phyloP scores from a whole-genome alignment of 30 jellyfish, hydroid and myxozoan species.

The Aurelia aurita region DNA sequence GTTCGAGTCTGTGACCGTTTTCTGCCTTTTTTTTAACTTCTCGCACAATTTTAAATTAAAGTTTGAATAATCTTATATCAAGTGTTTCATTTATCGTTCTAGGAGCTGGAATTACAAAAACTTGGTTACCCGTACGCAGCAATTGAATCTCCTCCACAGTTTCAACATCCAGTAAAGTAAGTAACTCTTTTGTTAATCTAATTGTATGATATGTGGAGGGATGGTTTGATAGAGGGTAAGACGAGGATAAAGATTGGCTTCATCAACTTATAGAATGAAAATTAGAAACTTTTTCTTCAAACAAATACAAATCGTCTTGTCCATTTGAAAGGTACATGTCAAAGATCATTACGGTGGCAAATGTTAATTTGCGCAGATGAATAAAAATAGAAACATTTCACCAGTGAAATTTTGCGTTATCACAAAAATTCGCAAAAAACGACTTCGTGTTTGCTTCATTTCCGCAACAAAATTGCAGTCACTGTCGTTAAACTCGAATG shows the following conservation, averaged over 20 bases:
- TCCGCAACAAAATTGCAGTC: no score
- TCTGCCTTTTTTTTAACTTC: no score
- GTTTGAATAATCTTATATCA: neutral
- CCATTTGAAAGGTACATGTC: no score
- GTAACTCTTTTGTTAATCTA: conserved; percentile 1
- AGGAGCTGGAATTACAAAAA: conserved; percentile 1
- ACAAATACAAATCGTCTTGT: neutral
- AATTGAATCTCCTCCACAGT: conserved; percentile 43
- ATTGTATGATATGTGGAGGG: neutral
- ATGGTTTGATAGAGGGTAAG: neutral
- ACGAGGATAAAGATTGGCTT: neutral
- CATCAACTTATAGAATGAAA: neutral
- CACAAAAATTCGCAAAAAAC: no score
- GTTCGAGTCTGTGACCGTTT: no score
- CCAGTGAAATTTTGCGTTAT: no score
- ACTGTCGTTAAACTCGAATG: no score
- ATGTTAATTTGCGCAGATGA: no score
- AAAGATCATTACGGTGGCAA: no score
- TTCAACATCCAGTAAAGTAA: conserved; percentile 73
- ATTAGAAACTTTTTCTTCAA: neutral
- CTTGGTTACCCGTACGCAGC: neutral
- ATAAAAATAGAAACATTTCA: no score
- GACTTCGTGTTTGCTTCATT: no score
- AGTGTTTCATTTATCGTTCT: neutral
- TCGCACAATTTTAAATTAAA: neutral